These are phyloP conservation scores for Andricus grossulariae DNA, from an alignment of 1,140 invertebrate genomes.

Conservation along the genomic window DNA sequence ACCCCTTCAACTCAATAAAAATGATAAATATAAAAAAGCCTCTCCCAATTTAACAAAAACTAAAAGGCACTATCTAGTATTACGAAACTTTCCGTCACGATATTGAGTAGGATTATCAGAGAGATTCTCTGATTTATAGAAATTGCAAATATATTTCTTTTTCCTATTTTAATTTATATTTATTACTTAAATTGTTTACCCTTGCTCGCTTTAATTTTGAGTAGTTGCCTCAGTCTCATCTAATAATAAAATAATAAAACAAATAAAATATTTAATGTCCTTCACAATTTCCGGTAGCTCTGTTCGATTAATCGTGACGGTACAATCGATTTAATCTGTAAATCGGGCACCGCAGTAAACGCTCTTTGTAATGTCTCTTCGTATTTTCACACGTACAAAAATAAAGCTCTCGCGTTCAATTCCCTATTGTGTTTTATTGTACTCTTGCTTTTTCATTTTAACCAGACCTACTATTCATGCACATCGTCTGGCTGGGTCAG, in stretches of 20 bases:
- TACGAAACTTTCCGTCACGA: no score
- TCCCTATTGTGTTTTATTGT: slow-evolving; percentile 10
- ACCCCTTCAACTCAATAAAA: no score
- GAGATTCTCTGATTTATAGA: no score
- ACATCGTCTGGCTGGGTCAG: background rate
- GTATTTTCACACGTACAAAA: background rate
- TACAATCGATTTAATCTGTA: slow-evolving; percentile 3
- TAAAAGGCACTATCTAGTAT: no score
- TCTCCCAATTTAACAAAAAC: no score
- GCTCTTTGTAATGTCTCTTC: slow-evolving; percentile 5
- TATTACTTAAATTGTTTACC: no score
- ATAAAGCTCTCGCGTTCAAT: background rate
- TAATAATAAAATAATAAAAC: background rate
- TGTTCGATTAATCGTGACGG: slow-evolving; percentile 17
- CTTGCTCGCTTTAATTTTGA: background rate
- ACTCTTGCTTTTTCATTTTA: slow-evolving; percentile 15
- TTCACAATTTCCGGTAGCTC: background rate
- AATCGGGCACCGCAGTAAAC: slow-evolving; percentile 8
- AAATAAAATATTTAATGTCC: background rate
- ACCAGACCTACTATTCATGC: background rate
- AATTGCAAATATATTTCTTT: no score
- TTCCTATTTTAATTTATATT: no score
- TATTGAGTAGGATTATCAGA: rapidly evolving
- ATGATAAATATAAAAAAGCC: no score
- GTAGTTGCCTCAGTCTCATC: background rate